Evolutionary conservation across 2,797 vertebrate genomes (phyloP), one percentile per base, ranked within the genome.

Genomic region (Manis crassicaudata): DNA sequence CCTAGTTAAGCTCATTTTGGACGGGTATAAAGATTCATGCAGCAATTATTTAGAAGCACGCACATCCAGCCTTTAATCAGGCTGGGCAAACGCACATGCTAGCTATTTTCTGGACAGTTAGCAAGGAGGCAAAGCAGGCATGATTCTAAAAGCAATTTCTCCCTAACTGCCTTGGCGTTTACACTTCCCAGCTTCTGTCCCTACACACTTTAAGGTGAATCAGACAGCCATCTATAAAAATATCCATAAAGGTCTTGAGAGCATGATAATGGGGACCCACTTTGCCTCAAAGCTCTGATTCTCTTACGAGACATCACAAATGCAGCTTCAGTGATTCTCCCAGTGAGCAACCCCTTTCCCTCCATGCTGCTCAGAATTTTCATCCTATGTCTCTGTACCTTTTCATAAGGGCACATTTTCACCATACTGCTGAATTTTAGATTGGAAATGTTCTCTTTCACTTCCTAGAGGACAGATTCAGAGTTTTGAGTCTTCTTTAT

Each of bases 1-100:
- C 86, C 0, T 5, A 90, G 96, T 67, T 62, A 82, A 63, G 70
- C 87, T 96, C 96, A 91, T 97, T 95, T 96, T 0, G 73, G 29
- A 88, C 70, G 92, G 96, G 90, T 96, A 93, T 90, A 75, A 95
- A 96, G 96, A 95, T 70, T 46, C 92, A 77, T 20, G 0, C 83
- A 63, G 90, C 86, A 92, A 95, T 96, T 95, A 96, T 81, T 88
- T 81, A 95, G 89, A 93, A 54, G 5, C 25, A 1, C 63, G 80
- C 43, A 87, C 40, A 50, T 13, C 17, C 40, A 40, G 85, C 93
- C 14, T 96, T 68, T 77, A 95, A 79, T 93, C 35, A 92, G 7
- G 13, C 84, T 50, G 6, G 40, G 50, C 88, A 96, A 94, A 92
- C 1, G 67, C 40, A 17, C 68, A 37, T 0, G n/a, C 43, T 16